Conservation (phyloP, 2,797 vertebrate species). For the Xenopus petersii region DNA sequence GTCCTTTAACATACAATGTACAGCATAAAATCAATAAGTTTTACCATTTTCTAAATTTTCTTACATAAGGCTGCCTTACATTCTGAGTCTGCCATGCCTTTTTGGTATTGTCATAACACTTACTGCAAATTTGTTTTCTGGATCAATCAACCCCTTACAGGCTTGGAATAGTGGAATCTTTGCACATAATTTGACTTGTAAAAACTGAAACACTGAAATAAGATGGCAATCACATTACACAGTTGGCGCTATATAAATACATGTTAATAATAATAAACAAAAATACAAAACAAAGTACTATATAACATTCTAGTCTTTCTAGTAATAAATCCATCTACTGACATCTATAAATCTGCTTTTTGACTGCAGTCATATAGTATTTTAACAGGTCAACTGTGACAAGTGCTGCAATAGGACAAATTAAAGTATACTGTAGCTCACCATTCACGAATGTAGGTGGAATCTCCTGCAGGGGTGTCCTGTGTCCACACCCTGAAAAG, state of each 20-base stretch:
- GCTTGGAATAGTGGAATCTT: slow-evolving; percentile 91
- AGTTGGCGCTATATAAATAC: too few species aligned
- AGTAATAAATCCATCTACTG: slow-evolving; percentile 7
- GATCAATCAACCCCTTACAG: slow-evolving; percentile 88
- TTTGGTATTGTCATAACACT: slow-evolving; percentile 57
- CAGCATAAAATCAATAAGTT: too few species aligned
- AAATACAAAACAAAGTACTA: not conserved
- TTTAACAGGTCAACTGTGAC: slow-evolving; percentile 14
- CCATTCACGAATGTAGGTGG: too few species aligned
- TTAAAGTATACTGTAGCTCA: too few species aligned
- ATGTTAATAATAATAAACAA: too few species aligned
- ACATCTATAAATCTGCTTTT: slow-evolving; percentile 17
- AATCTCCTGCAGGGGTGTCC: too few species aligned
- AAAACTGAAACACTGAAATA: slow-evolving; percentile 73
- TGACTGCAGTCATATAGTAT: not conserved
- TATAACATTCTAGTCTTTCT: slow-evolving; percentile 5
- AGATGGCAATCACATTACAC: slow-evolving; percentile 20
- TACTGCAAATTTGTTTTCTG: slow-evolving; percentile 95
- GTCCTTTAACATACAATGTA: too few species aligned
- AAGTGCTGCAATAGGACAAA: not conserved
- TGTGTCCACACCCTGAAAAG: too few species aligned
- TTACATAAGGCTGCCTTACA: too few species aligned
- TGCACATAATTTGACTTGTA: slow-evolving; percentile 97
- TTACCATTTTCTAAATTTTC: too few species aligned
- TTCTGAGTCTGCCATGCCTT: too few species aligned